phyloP scores from a whole-genome alignment of 2,797 vertebrate species.

The Sebastes kiyomatsui region DNA sequence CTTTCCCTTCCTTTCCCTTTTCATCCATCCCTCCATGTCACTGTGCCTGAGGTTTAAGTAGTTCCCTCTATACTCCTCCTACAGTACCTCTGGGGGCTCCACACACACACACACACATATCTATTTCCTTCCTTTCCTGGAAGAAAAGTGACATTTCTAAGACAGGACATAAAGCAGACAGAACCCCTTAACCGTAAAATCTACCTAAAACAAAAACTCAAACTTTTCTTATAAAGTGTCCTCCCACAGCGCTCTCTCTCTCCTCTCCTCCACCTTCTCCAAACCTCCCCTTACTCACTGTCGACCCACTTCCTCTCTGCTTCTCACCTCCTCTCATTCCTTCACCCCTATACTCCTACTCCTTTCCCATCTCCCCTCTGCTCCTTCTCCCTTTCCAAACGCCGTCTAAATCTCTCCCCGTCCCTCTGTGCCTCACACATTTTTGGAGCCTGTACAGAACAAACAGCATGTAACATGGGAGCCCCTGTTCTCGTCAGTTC shows the following conservation, averaged over 20 bases:
- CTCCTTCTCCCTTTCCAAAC: constrained; percentile 1
- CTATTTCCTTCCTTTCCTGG: constrained; percentile 5
- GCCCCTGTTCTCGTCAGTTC: constrained; percentile 47
- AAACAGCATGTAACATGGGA: constrained; percentile 64
- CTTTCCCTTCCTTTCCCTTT: neutral
- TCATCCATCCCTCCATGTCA: constrained; percentile 10
- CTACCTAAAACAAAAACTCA: constrained; percentile 17
- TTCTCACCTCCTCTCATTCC: constrained; percentile 48
- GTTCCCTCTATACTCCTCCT: neutral
- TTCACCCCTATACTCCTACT: constrained; percentile 35
- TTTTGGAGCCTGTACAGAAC: constrained; percentile 70
- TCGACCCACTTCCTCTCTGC: constrained; percentile 39
- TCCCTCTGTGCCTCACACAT: constrained; percentile 37
- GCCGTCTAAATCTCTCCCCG: constrained; percentile 41
- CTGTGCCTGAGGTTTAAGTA: constrained; percentile 19
- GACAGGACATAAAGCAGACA: constrained; percentile 48
- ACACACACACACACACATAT: neutral
- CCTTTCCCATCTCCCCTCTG: constrained; percentile 35
- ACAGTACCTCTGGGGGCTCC: constrained; percentile 9
- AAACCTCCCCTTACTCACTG: constrained; percentile 38
- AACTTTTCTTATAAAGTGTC: constrained; percentile 52
- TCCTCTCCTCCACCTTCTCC: constrained; percentile 25
- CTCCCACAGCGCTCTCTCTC: constrained; percentile 19
- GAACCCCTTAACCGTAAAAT: constrained; percentile 38
- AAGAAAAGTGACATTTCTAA: constrained; percentile 8